Conservation (phyloP, 2,113 vertebrate genomes). For the Cinclus cinclus region DNA sequence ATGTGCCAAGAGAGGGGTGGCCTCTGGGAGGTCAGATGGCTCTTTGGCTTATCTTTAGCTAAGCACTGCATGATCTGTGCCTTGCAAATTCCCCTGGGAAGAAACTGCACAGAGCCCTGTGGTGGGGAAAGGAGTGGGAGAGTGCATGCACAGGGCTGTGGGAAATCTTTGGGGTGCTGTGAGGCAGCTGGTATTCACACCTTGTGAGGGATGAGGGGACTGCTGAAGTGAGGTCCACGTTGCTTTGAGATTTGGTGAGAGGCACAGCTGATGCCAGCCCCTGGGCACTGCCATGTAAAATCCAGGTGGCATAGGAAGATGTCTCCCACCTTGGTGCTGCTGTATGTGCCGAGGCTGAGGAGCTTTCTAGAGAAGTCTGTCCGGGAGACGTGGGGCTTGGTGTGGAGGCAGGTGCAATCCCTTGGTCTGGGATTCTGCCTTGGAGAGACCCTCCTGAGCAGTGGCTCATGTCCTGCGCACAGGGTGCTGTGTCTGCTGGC, state of each 20-base stretch:
- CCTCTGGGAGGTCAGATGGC: not conserved
- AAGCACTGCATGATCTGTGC: not conserved
- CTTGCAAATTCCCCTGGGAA: not conserved
- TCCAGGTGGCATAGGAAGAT: not conserved
- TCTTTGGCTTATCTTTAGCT: not conserved
- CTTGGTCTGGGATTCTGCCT: not conserved
- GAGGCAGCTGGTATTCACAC: not conserved
- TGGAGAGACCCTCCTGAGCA: not conserved
- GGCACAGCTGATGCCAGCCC: not conserved
- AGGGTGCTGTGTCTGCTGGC: not conserved
- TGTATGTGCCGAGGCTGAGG: not conserved
- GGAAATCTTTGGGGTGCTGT: not conserved
- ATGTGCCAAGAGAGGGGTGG: not conserved
- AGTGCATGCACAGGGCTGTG: not conserved
- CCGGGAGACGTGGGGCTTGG: not conserved
- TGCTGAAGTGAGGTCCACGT: not conserved
- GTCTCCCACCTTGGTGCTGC: not conserved
- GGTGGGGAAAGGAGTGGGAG: rapidly evolving
- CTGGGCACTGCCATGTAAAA: not conserved
- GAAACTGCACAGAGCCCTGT: not conserved
- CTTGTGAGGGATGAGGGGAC: not conserved
- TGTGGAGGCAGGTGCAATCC: not conserved
- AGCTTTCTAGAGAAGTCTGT: not conserved
- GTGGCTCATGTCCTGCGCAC: not conserved
- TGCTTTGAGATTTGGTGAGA: not conserved